Evolutionary conservation across 2,797 vertebrate species (phyloP), one percentile per base, ranked within the genome.

Genomic region (Gymnothorax reevesii): DNA sequence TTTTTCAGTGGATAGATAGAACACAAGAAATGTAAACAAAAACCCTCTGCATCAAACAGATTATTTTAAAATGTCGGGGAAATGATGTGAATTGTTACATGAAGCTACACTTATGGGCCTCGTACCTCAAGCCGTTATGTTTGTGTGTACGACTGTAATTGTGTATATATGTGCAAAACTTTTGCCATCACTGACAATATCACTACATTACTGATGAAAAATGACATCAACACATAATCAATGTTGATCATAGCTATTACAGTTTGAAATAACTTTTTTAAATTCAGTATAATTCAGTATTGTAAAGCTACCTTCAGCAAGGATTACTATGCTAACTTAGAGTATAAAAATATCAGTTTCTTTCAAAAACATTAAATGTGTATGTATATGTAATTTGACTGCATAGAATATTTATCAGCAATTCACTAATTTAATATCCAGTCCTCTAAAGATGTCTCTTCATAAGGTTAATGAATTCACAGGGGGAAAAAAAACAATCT

Each of bases 91-190:
- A 6, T 54, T 9, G 49, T 55, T 80, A 69, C 64, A 69, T 69
- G 25, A 25, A 69, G 77, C 55, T 80, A 54, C 49, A 55, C 25
- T n/a, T 15, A 20, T 8, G 54, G 49, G 77, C n/a, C 20, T 55
- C 49, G n/a, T 54, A 55, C 49, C 4, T 80, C 17, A 80, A 80
- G 77, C 77, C n/a, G 77, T n/a, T 42, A 80, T 69, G 64, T 69
- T 6, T 64, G 64, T 66, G 64, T 66, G 64, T 69, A 25, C 33
- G 1, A 42, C 33, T 69, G 17, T 69, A 64, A 3, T 3, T 64
- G 22, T 64, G 7, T 64, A 69, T 25, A n/a, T n/a, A 64, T 64
- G 22, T 64, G 22, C 22, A 42, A 42, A 42, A 42, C 1, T 1
- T 42, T 42, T 42, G 33, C 33, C 33, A 42, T 42, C 33, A 42